phyloP scores from a whole-genome alignment of 2,797 vertebrate species.

The Poecile montanus region DNA sequence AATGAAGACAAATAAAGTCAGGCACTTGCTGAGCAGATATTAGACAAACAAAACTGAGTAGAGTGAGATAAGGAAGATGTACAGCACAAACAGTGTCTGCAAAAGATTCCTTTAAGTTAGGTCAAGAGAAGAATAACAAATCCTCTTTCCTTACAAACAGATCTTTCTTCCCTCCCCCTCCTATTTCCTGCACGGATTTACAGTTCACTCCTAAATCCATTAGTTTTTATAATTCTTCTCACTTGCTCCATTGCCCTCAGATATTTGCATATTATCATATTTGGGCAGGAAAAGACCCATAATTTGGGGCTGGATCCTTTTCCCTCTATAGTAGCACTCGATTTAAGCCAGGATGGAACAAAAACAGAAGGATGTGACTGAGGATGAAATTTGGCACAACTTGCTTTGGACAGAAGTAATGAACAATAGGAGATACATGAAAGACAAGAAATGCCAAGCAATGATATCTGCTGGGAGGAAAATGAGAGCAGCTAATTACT shows the following conservation, averaged over 20 bases:
- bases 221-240: background rate
- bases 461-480: background rate
- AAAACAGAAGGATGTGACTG: background rate
- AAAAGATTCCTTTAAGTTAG: background rate
- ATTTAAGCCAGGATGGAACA: background rate
- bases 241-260: background rate
- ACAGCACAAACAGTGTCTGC: background rate
- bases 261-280: background rate
- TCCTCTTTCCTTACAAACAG: background rate
- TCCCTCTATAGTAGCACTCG: fast-evolving
- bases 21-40: background rate
- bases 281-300: background rate
- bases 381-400: background rate
- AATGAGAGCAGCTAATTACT: background rate
- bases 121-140: background rate
- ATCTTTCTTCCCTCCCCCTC: background rate
- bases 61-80: background rate
- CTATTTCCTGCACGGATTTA: background rate
- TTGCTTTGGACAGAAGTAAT: background rate
- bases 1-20: conserved; percentile 60
- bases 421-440: background rate
- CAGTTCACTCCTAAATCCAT: background rate
- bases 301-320: background rate
- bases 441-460: conserved; percentile 7
- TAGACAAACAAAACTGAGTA: conserved; percentile 45